Percentiles rank a stretch among this genome's conserved stretches.
Conservation (phyloP, 2,797 vertebrate genomes). For the Chromobotia macracanthus region DNA sequence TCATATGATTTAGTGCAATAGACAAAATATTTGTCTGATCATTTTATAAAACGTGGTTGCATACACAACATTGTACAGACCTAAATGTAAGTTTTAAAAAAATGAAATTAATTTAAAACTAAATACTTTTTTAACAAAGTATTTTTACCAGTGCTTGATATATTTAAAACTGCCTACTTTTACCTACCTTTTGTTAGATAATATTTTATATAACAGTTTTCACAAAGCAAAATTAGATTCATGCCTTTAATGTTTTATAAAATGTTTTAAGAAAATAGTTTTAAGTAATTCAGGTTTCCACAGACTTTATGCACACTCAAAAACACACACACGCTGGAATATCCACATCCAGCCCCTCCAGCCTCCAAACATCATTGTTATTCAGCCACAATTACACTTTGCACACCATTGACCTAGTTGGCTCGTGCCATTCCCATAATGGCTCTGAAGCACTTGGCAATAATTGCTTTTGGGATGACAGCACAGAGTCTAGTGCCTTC, state of each 20-base stretch:
- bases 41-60: too few species aligned
- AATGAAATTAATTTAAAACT: too few species aligned
- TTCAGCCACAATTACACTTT: constrained; percentile 19
- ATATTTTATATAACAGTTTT: too few species aligned
- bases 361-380: constrained; percentile 27
- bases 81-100: too few species aligned
- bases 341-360: constrained; percentile 13
- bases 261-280: neutral
- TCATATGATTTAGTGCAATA: constrained; percentile 1
- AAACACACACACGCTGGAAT: constrained; percentile 16
- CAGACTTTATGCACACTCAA: constrained; percentile 19
- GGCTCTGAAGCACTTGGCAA: constrained; percentile 46
- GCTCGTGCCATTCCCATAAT: constrained; percentile 40
- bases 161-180: too few species aligned
- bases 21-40: too few species aligned
- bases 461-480: constrained; percentile 45
- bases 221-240: too few species aligned
- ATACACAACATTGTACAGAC: neutral
- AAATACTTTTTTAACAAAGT: too few species aligned
- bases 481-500: constrained; percentile 20
- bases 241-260: too few species aligned
- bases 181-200: too few species aligned
- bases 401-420: constrained; percentile 49
- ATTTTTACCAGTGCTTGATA: too few species aligned
- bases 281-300: neutral